phyloP scores from a whole-genome alignment of 2,888 invertebrate genomes.

The Erannis defoliaria region DNA sequence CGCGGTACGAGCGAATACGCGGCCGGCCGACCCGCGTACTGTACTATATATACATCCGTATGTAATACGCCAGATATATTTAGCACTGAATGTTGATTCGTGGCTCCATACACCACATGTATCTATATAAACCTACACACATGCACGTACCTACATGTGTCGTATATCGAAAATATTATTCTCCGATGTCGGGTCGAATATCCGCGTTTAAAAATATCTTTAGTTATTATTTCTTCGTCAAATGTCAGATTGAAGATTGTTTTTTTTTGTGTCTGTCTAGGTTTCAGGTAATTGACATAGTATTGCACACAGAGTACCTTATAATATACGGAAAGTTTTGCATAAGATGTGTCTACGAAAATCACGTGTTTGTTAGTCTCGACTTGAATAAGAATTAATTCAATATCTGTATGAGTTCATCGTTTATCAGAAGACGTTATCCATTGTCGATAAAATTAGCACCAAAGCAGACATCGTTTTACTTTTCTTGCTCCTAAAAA shows the following conservation, averaged over 20 bases:
- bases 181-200: slow-evolving; percentile 22
- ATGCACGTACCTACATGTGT: slow-evolving; percentile 14
- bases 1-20: slow-evolving; percentile 16
- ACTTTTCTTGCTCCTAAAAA: too few relatives aligned
- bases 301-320: too few relatives aligned
- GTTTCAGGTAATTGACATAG: neutral
- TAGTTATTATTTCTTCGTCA: slow-evolving; percentile 11
- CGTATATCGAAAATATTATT: slow-evolving; percentile 23
- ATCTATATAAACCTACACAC: slow-evolving; percentile 24
- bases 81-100: slow-evolving; percentile 67
- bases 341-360: neutral
- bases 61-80: slow-evolving; percentile 65
- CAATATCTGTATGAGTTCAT: too few relatives aligned
- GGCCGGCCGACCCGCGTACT: slow-evolving; percentile 48
- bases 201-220: slow-evolving; percentile 35
- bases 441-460: neutral
- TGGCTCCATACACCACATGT: slow-evolving; percentile 52
- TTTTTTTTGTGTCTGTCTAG: slow-evolving; percentile 1
- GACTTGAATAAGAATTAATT: too few relatives aligned
- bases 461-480: neutral
- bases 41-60: slow-evolving; percentile 69
- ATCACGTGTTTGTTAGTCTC: neutral
- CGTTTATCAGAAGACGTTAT: too few relatives aligned
- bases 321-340: neutral
- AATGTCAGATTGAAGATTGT: slow-evolving; percentile 10